phyloP scores from a whole-genome alignment of 2,113 vertebrate species.

The Antechinus flavipes region DNA sequence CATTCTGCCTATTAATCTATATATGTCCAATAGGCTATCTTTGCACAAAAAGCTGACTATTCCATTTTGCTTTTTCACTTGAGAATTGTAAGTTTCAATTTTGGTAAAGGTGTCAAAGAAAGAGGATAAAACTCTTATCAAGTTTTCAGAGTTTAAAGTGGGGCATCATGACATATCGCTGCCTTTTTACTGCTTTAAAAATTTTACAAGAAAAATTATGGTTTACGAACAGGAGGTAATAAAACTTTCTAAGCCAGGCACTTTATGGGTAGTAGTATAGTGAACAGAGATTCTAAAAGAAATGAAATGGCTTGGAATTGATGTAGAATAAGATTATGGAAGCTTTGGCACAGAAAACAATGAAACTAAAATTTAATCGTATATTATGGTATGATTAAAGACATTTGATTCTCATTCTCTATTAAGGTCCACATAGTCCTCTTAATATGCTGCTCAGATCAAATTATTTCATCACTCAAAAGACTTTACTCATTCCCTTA shows the following conservation, averaged over 20 bases:
- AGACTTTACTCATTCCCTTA: not conserved
- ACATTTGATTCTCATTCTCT: not conserved
- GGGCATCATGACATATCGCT: not conserved
- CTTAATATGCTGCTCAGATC: not conserved
- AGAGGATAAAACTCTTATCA: not conserved
- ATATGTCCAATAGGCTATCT: not conserved
- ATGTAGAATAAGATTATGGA: slow-evolving; percentile 15
- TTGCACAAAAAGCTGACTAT: not conserved
- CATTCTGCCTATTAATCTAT: not conserved
- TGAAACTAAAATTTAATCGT: slow-evolving; percentile 34
- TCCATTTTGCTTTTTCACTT: slow-evolving; percentile 39
- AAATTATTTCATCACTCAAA: not conserved
- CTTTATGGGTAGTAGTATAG: not conserved
- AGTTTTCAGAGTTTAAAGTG: slow-evolving; percentile 3
- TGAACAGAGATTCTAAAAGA: not conserved
- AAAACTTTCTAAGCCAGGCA: not conserved
- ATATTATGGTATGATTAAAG: slow-evolving; percentile 8
- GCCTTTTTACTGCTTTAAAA: slow-evolving; percentile 16
- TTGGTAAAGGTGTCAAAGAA: not conserved
- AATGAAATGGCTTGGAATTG: slow-evolving; percentile 2
- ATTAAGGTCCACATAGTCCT: not conserved
- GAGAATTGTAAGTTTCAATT: slow-evolving; percentile 43
- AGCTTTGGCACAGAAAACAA: not conserved
- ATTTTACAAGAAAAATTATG: not conserved
- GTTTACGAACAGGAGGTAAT: not conserved